These are phyloP conservation scores for Rhodeus uyekii DNA, from an alignment of 2,797 vertebrate genomes.

Conservation along the genomic window DNA sequence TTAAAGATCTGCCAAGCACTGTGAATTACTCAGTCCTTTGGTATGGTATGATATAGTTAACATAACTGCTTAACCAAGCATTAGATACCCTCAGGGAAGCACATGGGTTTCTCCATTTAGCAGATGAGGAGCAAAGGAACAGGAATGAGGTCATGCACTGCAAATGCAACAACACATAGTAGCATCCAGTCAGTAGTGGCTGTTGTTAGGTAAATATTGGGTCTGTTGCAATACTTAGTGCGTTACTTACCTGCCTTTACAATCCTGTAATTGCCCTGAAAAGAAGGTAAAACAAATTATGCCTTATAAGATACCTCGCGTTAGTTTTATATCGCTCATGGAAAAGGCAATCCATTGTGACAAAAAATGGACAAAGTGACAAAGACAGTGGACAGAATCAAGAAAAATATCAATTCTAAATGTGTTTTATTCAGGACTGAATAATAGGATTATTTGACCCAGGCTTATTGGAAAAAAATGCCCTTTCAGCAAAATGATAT, in stretches of 20 bases:
- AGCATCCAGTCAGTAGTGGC: conserved; percentile 39
- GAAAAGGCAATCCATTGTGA: not conserved
- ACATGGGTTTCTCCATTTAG: conserved; percentile 55
- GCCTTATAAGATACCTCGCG: not conserved
- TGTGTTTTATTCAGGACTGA: not conserved
- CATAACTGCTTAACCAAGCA: conserved; percentile 68
- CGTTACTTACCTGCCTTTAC: not conserved
- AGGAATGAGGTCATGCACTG: conserved; percentile 13
- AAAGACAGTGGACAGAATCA: not conserved
- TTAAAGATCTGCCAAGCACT: conserved; percentile 62
- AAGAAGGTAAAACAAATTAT: not conserved
- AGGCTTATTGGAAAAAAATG: not conserved
- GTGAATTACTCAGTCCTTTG: conserved; percentile 75
- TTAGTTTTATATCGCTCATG: not conserved
- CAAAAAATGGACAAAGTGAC: not conserved
- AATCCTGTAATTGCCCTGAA: not conserved
- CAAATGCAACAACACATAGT: conserved; percentile 39
- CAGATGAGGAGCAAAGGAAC: conserved; percentile 57
- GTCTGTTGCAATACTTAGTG: not conserved
- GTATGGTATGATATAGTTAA: conserved; percentile 69
- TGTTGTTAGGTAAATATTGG: conserved; percentile 19
- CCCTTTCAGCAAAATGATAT: not conserved
- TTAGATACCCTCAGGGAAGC: conserved; percentile 53
- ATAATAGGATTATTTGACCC: not conserved
- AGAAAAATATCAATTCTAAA: not conserved